Evolutionary conservation across 2,888 invertebrate species (phyloP), one percentile per base, ranked within the genome.

Genomic region (Caenorhabditis imperialis): DNA sequence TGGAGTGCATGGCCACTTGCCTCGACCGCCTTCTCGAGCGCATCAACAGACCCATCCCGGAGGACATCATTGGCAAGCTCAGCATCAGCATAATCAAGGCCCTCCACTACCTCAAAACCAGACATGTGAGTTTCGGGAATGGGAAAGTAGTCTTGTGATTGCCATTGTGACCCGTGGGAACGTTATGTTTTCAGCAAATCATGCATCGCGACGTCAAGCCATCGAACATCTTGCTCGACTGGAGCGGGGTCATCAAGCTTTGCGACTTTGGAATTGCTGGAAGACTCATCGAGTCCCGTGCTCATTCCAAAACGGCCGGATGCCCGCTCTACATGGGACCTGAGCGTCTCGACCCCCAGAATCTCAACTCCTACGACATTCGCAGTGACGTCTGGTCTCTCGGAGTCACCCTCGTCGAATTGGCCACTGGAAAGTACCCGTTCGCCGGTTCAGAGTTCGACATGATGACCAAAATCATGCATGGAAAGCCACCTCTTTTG

Each of bases 1-100:
- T 99, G 99, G 99, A 99, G 90, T 91, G 98, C 81, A 99, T 99
- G 99, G 93, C 95, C 14, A 96, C 96, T 20, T 99, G 99, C 90
- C 93, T 99, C 88, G 99, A 99, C 89, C 98, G 98, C 90, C 90
- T 99, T 87, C 91, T 97, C 75, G 95, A 95, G 89, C 90, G 92
- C 83, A 82, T 67, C 18, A 44, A 76, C 38, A 92, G 92, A 81
- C 93, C 96, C n/a, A 94, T 99, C 88, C 98, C 98, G 3, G 98
- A 99, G 90, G 92, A 92, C 84, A 95, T 99, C 88, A 91, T 99
- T 81, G 98, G 98, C 83, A 97, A 97, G 91, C 94, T 99, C 82
- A 94, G 96, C 73, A 93, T 96, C 78, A 95, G 96, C 94, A 96
- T 96, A 80, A 94, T 97, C 58, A 95, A 94, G 89, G 99, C 99